Evolutionary conservation across 2,888 invertebrate species (phyloP).

Genomic region (Lamellibrachia columna): DNA sequence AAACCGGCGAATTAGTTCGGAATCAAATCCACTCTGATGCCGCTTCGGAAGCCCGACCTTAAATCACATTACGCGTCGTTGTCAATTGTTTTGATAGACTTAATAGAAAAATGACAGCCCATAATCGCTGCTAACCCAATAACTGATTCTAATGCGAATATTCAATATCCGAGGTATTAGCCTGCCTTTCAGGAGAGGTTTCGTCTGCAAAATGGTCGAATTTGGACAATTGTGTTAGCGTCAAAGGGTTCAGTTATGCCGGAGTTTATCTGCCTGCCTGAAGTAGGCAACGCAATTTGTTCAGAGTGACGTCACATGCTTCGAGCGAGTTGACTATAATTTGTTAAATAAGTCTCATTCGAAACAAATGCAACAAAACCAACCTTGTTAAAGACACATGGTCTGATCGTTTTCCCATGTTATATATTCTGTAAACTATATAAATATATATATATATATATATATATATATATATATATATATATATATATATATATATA

Average conservation of each 20-base stretch:
- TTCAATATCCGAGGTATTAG: background rate
- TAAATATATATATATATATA: no score
- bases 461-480: no score
- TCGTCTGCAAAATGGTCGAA: background rate
- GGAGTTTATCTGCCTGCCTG: background rate
- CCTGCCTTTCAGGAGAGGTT: background rate
- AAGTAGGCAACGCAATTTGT: background rate
- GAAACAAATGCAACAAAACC: background rate
- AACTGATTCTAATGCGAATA: background rate
- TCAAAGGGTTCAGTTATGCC: background rate
- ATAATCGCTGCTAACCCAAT: background rate
- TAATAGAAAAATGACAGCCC: background rate
- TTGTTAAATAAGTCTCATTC: background rate
- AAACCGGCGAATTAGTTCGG: slow-evolving; percentile 16
- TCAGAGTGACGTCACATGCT: background rate
- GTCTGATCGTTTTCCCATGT: background rate
- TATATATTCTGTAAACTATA: background rate
- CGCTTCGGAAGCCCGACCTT: background rate
- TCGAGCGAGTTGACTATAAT: background rate
- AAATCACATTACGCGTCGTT: slow-evolving; percentile 1
- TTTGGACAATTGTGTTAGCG: slow-evolving; percentile 11
- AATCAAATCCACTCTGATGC: background rate
- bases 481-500: no score
- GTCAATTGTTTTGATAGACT: slow-evolving; percentile 4
- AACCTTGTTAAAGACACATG: background rate